Evolutionary conservation across 2,888 invertebrate species (phyloP), one percentile per base, ranked within the genome.

Genomic region (Lepas anatifera): DNA sequence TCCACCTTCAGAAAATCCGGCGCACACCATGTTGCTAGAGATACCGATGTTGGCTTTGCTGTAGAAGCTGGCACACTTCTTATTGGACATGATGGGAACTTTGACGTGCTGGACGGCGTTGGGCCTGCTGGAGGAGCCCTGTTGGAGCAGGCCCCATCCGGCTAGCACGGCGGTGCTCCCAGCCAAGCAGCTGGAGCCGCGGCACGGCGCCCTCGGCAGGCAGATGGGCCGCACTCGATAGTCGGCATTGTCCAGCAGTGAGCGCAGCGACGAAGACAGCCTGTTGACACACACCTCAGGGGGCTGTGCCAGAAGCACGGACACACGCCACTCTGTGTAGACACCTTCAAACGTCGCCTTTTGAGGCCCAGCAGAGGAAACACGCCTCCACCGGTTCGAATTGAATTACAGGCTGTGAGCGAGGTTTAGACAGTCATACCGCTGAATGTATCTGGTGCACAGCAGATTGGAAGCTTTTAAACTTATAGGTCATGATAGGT

Each of bases 11-110:
- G 13, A 27, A n/a, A 58, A 13, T 3, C 70, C 70, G 13, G 70
- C 70, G 43, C 70, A 70, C 35, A 70, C 29, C 64, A 70, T 68
- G 41, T 39, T 46, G 27, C 8, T 43, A 0, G 64, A 43, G 63
- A 63, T 32, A 8, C 63, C 35, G n/a, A 48, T 29, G 6, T n/a
- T 32, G 22, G 32, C 63, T 7, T 32, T 35, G 35, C 35, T 35
- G 35, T 63, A 63, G 35, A 10, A 16, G 32, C 11, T n/a, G 18
- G 7, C 8, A 22, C 63, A 63, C 32, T 7, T 22, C 18, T 29
- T 63, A n/a, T 63, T 63, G 63, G 63, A 35, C 22, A 63, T 32
- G 22, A 63, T 16, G 11, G 63, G 63, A 16, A 63, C 63, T n/a
- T 35, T 32, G 22, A 63, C 63, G 35, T 63, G 63, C n/a, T 63